These are phyloP conservation scores for Batillaria attramentaria DNA, from an alignment of 1,140 invertebrate species.

Conservation along the genomic window DNA sequence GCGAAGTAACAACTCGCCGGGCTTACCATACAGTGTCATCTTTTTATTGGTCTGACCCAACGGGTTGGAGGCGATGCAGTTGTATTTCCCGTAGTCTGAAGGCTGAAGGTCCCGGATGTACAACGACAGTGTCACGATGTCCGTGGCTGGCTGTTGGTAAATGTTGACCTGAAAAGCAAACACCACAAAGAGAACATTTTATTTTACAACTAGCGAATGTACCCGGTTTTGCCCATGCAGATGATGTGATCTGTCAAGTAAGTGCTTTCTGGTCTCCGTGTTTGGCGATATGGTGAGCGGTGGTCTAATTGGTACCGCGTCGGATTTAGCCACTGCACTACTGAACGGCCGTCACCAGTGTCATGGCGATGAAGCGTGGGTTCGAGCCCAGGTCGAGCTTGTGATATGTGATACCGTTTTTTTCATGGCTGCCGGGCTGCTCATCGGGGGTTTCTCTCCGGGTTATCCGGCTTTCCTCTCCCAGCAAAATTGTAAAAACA, in stretches of 20 bases:
- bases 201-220: conserved; percentile 87
- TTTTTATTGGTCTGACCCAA: conserved; percentile 88
- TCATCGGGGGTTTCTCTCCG: neutral
- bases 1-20: neutral
- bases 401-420: no score
- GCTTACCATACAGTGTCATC: conserved; percentile 87
- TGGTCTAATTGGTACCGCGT: no score
- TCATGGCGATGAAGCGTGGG: no score
- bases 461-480: no score
- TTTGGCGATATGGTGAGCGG: no score
- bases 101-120: conserved; percentile 84
- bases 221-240: no score
- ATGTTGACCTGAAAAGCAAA: conserved; percentile 14
- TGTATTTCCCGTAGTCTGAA: conserved; percentile 89
- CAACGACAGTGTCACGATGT: conserved; percentile 87
- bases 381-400: no score
- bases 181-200: conserved; percentile 71
- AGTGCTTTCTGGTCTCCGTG: no score
- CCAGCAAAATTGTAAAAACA: no score
- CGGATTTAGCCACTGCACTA: no score
- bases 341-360: no score
- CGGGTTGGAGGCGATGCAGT: conserved; percentile 91
- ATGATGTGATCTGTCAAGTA: no score
- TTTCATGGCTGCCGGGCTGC: neutral
- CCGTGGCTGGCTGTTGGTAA: conserved; percentile 73